phyloP scores from a whole-genome alignment of 2,888 invertebrate genomes.

The Ophion obscuratus region DNA sequence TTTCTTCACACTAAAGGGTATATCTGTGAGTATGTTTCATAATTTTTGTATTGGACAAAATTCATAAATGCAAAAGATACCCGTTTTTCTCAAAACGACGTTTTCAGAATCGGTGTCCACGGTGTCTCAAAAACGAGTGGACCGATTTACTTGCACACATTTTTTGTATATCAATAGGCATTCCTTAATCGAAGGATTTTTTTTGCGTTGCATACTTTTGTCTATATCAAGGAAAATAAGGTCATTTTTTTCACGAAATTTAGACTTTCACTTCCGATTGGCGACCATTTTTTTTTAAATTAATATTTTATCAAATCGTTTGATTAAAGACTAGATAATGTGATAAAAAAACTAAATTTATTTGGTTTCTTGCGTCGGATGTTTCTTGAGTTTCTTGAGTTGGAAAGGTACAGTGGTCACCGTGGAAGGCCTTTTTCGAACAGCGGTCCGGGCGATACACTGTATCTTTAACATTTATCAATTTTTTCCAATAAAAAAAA shows the following conservation, averaged over 20 bases:
- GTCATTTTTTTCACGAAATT: conserved; percentile 37
- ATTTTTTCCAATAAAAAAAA: background rate
- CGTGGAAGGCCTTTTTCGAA: conserved; percentile 30
- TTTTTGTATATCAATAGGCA: conserved; percentile 1
- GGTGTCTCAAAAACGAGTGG: background rate
- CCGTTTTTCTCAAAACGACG: conserved; percentile 1
- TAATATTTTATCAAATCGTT: conserved; percentile 4
- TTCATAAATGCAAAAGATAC: background rate
- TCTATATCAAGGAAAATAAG: conserved; percentile 39
- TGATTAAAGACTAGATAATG: conserved; percentile 43
- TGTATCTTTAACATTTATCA: conserved; percentile 4
- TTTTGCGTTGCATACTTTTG: background rate
- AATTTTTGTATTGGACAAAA: background rate
- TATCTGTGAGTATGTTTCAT: background rate
- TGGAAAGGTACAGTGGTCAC: conserved; percentile 28
- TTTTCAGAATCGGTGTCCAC: conserved; percentile 35
- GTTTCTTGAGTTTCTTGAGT: background rate
- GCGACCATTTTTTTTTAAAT: conserved; percentile 41
- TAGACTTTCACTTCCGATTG: conserved; percentile 23
- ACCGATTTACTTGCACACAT: conserved; percentile 10
- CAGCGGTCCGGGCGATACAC: conserved; percentile 16
- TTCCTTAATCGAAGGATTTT: conserved; percentile 37
- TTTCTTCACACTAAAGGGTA: background rate
- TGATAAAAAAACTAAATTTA: conserved; percentile 27
- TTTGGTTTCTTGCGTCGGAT: conserved; percentile 12